Conservation (phyloP, 2,888 invertebrate genomes). For the Drosophila diplacantha region DNA sequence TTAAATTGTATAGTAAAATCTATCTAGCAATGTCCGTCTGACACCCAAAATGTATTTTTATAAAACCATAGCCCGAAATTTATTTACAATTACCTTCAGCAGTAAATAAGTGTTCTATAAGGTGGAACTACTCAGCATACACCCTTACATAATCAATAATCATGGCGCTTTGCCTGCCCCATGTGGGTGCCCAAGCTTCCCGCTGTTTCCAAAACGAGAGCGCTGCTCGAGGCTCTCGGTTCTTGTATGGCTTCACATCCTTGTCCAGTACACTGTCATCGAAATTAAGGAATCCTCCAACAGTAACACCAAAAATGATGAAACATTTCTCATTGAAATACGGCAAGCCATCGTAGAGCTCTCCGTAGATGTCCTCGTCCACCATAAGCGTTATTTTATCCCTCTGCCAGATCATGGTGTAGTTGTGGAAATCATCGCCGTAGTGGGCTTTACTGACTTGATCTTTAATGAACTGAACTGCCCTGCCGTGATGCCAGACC, state of each 20-base stretch:
- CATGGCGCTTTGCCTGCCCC: slow-evolving; percentile 79
- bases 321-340: slow-evolving; percentile 81
- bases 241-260: slow-evolving; percentile 85
- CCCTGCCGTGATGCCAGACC: slow-evolving; percentile 62
- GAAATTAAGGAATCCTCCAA: slow-evolving; percentile 87
- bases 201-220: slow-evolving; percentile 84
- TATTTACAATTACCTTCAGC: background rate
- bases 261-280: slow-evolving; percentile 76
- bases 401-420: slow-evolving; percentile 83
- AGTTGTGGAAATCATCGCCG: slow-evolving; percentile 83
- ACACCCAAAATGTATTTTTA: background rate
- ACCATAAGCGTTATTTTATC: slow-evolving; percentile 75
- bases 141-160: slow-evolving; percentile 75
- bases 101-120: background rate
- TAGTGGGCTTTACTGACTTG: slow-evolving; percentile 77
- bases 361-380: slow-evolving; percentile 80
- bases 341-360: slow-evolving; percentile 75
- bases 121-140: slow-evolving; percentile 59
- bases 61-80: background rate
- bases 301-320: slow-evolving; percentile 86
- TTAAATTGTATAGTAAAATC: no score
- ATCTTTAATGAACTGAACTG: slow-evolving; percentile 70
- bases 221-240: slow-evolving; percentile 83
- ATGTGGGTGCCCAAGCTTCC: slow-evolving; percentile 83
- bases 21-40: background rate